These are phyloP conservation scores for Antigone vipio DNA, from an alignment of 2,113 vertebrate genomes.

Conservation along the genomic window DNA sequence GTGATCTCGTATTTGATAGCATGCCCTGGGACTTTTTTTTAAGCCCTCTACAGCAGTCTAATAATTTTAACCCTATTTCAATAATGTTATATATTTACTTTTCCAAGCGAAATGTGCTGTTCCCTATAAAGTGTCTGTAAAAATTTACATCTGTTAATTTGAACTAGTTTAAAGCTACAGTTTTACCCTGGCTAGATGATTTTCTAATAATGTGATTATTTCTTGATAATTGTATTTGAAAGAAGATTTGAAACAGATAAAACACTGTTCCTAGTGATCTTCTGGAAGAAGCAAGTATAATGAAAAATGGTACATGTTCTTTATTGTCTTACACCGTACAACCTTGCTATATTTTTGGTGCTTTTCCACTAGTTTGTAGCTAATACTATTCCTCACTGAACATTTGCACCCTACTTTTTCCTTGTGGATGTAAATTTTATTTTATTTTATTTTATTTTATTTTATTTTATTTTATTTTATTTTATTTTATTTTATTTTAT, in stretches of 20 bases:
- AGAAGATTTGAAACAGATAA: neutral
- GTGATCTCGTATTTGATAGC: neutral
- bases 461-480: neutral
- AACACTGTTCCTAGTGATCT: neutral
- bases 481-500: neutral
- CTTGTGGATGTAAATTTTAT: neutral
- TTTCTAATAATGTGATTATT: conserved; percentile 25
- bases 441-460: neutral
- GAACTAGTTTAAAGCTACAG: neutral
- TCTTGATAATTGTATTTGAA: neutral
- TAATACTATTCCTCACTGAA: neutral
- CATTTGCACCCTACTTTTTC: neutral
- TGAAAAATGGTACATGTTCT: neutral
- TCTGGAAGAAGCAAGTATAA: neutral
- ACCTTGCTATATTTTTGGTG: neutral
- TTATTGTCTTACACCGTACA: neutral
- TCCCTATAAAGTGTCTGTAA: neutral
- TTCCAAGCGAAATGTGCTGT: neutral
- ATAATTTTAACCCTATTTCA: neutral
- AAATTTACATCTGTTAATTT: neutral
- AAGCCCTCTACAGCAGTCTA: neutral
- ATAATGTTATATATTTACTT: conserved; percentile 21
- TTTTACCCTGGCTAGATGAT: neutral
- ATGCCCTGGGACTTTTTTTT: neutral
- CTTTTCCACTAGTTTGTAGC: neutral